Conservation (phyloP, 2,888 invertebrate species). For the Acheta domesticus region DNA sequence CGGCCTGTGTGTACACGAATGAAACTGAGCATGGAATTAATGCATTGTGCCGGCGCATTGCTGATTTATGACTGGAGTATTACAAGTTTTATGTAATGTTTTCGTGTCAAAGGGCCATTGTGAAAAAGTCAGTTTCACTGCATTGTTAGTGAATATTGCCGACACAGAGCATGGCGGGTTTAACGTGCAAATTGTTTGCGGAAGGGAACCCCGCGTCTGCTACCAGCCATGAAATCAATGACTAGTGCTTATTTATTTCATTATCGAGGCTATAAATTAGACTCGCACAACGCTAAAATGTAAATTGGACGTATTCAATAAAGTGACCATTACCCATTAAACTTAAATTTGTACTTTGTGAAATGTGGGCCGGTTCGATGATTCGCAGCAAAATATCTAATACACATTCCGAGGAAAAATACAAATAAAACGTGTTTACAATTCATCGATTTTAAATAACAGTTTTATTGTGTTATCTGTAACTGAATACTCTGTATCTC, state of each 20-base stretch:
- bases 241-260: conserved; percentile 18
- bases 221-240: not conserved
- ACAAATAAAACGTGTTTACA: too few species aligned
- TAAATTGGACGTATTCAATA: not conserved
- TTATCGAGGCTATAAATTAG: not conserved
- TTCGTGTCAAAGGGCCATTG: not conserved
- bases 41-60: not conserved
- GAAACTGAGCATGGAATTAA: not conserved
- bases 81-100: not conserved
- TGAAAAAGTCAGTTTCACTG: not conserved
- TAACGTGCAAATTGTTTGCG: not conserved
- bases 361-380: too few species aligned
- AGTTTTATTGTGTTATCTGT: too few species aligned
- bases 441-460: too few species aligned
- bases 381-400: too few species aligned
- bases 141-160: not conserved
- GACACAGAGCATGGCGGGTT: not conserved
- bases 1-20: not conserved
- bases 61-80: not conserved
- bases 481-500: too few species aligned
- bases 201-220: not conserved
- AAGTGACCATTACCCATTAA: too few species aligned
- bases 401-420: too few species aligned
- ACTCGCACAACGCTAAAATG: not conserved
- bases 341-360: too few species aligned